Conservation (phyloP, 2,888 invertebrate species). For the Cheilosia variabilis region DNA sequence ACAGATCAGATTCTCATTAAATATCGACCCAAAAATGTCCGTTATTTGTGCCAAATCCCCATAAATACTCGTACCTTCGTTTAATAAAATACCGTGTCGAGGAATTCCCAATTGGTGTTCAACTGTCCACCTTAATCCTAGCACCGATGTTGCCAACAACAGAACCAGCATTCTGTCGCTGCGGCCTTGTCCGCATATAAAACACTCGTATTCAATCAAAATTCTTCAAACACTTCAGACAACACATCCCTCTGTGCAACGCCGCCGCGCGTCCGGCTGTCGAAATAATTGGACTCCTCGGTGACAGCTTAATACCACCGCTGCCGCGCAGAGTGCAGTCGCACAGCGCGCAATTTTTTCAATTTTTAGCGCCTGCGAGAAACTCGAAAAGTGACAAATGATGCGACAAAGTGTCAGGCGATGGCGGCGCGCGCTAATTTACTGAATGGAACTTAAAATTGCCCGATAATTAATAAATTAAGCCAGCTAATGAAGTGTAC, state of each 20-base stretch:
- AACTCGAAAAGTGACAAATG: slow-evolving; percentile 70
- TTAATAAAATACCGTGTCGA: slow-evolving; percentile 17
- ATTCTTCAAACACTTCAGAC: slow-evolving; percentile 60
- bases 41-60: slow-evolving; percentile 35
- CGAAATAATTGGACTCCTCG: slow-evolving; percentile 70
- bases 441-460: slow-evolving; percentile 72
- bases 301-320: slow-evolving; percentile 58
- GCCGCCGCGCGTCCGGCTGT: slow-evolving; percentile 47
- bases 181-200: slow-evolving; percentile 22
- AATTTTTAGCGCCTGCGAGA: slow-evolving; percentile 10
- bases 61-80: neutral
- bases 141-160: slow-evolving; percentile 31
- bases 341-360: too few relatives aligned
- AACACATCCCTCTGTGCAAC: slow-evolving; percentile 21
- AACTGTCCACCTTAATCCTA: slow-evolving; percentile 45
- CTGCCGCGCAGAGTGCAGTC: neutral
- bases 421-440: slow-evolving; percentile 57
- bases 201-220: slow-evolving; percentile 65
- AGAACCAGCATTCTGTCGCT: slow-evolving; percentile 8
- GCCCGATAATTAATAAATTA: slow-evolving; percentile 73
- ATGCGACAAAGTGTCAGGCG: slow-evolving; percentile 71
- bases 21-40: neutral
- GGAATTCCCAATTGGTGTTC: slow-evolving; percentile 38
- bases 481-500: slow-evolving; percentile 69
- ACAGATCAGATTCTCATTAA: slow-evolving; percentile 4